Conservation (phyloP, 2,888 invertebrate genomes). For the Apodemia hepburni region DNA sequence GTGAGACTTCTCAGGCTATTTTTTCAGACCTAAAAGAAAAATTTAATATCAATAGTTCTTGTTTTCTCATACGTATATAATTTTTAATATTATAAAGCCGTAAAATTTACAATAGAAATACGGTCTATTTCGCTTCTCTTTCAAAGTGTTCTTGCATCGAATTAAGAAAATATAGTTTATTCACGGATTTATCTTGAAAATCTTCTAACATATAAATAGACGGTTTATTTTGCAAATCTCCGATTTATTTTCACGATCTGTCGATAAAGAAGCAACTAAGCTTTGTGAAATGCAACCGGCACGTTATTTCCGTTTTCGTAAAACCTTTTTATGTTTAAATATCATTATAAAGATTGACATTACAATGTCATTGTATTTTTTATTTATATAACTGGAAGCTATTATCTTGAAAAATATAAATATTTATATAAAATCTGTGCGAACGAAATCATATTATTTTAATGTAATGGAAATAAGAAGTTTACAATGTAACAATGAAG, state of each 20-base stretch:
- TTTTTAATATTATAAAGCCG: not conserved
- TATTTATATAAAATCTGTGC: not conserved
- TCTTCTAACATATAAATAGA: not conserved
- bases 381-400: slow-evolving; percentile 28
- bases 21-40: no score
- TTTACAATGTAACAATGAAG: not conserved
- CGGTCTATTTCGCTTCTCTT: not conserved
- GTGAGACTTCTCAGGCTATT: no score
- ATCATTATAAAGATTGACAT: not conserved
- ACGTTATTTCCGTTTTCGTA: not conserved
- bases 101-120: not conserved
- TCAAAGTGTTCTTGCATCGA: not conserved
- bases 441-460: not conserved
- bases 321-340: slow-evolving; percentile 33
- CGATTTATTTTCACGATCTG: not conserved
- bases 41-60: no score
- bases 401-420: not conserved
- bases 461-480: not conserved
- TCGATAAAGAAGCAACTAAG: not conserved
- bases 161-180: not conserved
- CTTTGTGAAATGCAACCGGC: not conserved
- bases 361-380: slow-evolving; percentile 14
- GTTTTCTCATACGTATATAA: no score
- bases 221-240: not conserved
- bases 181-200: not conserved